phyloP scores from a whole-genome alignment of 37 sponge, comb jelly and placozoan genomes.

The Hormiphora californensis region DNA sequence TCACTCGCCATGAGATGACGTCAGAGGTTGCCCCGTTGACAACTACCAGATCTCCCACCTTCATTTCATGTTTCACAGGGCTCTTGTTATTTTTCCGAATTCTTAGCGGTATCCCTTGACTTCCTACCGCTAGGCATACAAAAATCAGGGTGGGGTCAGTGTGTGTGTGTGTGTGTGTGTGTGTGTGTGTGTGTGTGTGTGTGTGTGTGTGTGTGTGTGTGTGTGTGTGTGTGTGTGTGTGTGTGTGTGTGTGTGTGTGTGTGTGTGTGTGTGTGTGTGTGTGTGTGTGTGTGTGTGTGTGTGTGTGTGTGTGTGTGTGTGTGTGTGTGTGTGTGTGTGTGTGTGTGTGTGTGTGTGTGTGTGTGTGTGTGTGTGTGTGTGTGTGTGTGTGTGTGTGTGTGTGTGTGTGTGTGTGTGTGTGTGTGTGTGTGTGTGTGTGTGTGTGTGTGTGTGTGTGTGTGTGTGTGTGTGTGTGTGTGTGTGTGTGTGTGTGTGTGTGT shows the following conservation, averaged over 20 bases:
- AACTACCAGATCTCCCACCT: too few relatives aligned
- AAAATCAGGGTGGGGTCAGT: slow-evolving; percentile 67
- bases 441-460: slow-evolving; percentile 51
- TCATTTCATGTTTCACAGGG: too few relatives aligned
- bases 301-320: slow-evolving; percentile 13
- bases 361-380: slow-evolving; percentile 25
- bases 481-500: slow-evolving; percentile 51
- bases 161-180: slow-evolving; percentile 55
- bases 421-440: slow-evolving; percentile 51
- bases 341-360: slow-evolving; percentile 7
- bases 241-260: slow-evolving; percentile 32
- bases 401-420: slow-evolving; percentile 41
- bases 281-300: slow-evolving; percentile 49
- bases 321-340: not conserved
- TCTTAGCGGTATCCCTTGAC: too few relatives aligned
- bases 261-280: slow-evolving; percentile 57
- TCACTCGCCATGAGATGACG: too few relatives aligned
- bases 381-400: slow-evolving; percentile 51
- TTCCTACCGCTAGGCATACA: slow-evolving; percentile 72
- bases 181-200: slow-evolving; percentile 60
- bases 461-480: slow-evolving; percentile 51
- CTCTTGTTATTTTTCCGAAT: too few relatives aligned
- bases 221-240: slow-evolving; percentile 45
- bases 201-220: slow-evolving; percentile 58
- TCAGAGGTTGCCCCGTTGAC: too few relatives aligned